Evolutionary conservation across 2,797 vertebrate genomes (phyloP).

Genomic region (Chloroceryle amazona): DNA sequence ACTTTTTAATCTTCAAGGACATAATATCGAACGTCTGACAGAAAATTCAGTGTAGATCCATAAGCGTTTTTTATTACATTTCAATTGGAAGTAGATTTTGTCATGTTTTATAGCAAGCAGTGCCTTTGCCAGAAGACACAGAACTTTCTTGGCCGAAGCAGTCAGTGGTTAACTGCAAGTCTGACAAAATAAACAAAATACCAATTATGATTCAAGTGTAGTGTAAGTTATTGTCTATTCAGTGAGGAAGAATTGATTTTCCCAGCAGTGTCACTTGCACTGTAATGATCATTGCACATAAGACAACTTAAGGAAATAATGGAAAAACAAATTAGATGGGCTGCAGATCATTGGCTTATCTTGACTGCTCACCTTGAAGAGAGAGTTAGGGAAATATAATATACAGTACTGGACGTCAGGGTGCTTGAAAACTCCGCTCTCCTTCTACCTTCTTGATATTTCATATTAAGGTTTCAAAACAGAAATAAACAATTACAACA

Average conservation of each 20-base stretch:
- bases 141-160: conserved; percentile 20
- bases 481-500: background rate
- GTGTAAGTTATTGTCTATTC: conserved; percentile 59
- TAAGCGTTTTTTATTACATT: conserved; percentile 63
- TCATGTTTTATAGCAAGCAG: background rate
- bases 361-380: conserved; percentile 51
- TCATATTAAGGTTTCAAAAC: background rate
- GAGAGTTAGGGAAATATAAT: conserved; percentile 29
- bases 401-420: background rate
- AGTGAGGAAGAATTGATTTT: conserved; percentile 73
- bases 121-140: conserved; percentile 1
- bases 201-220: conserved; percentile 56
- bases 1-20: conserved; percentile 48
- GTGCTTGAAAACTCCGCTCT: conserved; percentile 9
- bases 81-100: background rate
- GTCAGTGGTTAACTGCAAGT: conserved; percentile 15
- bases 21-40: conserved; percentile 33
- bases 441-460: background rate
- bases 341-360: conserved; percentile 52
- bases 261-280: conserved; percentile 65
- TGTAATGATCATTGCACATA: conserved; percentile 65
- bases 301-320: conserved; percentile 68
- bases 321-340: conserved; percentile 54
- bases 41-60: conserved; percentile 49
- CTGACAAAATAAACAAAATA: conserved; percentile 55